Evolutionary conservation across 2,797 vertebrate genomes (phyloP), one percentile per base, ranked within the genome.

Genomic region (Aulostomus chinensis): DNA sequence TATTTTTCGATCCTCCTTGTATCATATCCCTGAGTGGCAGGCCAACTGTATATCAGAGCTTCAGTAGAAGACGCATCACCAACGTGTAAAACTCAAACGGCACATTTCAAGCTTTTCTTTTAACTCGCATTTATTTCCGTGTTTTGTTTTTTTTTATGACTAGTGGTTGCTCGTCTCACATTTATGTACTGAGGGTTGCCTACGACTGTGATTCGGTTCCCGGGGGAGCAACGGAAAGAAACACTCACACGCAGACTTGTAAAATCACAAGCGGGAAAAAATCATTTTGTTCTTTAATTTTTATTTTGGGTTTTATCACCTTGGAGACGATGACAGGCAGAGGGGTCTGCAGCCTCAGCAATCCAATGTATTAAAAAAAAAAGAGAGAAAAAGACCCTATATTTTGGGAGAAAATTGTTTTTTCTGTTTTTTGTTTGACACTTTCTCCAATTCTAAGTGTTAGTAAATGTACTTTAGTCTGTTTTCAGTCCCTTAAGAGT

Each of bases 401-500:
- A 6, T 46, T 58, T 24, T 7, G 34, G 24, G 22, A 33, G 34
- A 30, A 21, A 41, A 13, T 29, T 53, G 55, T 43, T 68, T 47
- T 73, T 80, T 83, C 73, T 67, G 29, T 73, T 82, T 83, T 67
- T 34, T 24, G 4, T 24, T 34, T 12, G 15, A 31, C 41, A 34
- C 20, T 43, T n/a, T 31, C 33, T 38, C 10, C 29, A 53, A 56
- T 63, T 50, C 29, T 17, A 63, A 54, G 66, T 78, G 77, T 35
- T 78, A 60, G 53, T 73, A 30, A 29, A 54, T 42, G 68, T 81
- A 51, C 43, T 77, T 57, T 66, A 66, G 53, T 69, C 65, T 34
- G 52, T 78, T 77, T 76, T 78, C 54, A 67, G 78, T 84, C 85
- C 65, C 65, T 61, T n/a, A n/a, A n/a, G n/a, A 75, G 67, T 64